Evolutionary conservation across 2,888 invertebrate species (phyloP), one percentile per base, ranked within the genome.

Genomic region (Spilarctia lutea): DNA sequence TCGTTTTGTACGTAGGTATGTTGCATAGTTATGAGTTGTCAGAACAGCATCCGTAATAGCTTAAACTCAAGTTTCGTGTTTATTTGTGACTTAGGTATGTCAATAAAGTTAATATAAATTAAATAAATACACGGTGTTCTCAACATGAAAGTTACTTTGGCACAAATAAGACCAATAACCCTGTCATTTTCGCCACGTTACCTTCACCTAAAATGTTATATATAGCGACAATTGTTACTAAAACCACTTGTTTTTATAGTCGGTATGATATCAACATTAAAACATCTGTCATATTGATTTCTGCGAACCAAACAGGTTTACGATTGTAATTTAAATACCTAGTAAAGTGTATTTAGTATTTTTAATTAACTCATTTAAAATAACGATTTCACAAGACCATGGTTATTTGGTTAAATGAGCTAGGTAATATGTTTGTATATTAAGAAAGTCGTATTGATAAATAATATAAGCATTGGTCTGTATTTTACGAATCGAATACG

Each of bases 161-260:
- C 33, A 69, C 52, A 3, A 33, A 18, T 45, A 45, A 3, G 45
- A 18, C 20, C 48, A 48, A 52, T 52, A 67, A 52, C 68, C 67
- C 27, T 68, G 27, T 63, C 35, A 56, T 56, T 69, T 56, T 56
- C 52, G n/a, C 69, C 35, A 39, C 69, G 69, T 69, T 56, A 56
- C 69, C 69, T 69, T 69, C 69, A 69, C 69, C 33, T 69, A 56
- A 69, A 69, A 56, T 56, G 56, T 56, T 56, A 33, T 16, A 39
- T 35, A n/a, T 6, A 11, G 33, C 33, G n/a, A 35, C 33, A 48
- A 48, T 13, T 18, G 30, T 30, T 30, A 18, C 3, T 7, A 18
- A 63, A 63, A 8, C 7, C 27, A 63, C 63, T 27, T 30, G 63
- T 63, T 63, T 30, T 63, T 63, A 4, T 60, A 60, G 10, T 60